Evolutionary conservation across 1,140 invertebrate genomes (phyloP), one percentile per base, ranked within the genome.

Genomic region (Lucilia sericata): DNA sequence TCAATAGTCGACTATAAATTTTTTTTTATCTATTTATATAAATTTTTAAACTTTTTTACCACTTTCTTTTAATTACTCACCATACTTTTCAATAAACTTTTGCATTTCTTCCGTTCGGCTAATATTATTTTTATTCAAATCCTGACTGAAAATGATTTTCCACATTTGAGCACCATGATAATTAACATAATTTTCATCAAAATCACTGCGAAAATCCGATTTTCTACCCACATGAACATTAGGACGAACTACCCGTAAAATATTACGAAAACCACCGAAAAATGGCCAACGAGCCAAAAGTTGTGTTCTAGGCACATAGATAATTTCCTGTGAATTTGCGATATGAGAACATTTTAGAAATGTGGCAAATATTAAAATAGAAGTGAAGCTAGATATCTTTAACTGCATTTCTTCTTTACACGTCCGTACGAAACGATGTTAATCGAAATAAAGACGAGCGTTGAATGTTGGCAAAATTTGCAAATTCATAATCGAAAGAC

Each of bases 121-220:
- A 4, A 49, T 85, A 25, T 21, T 84, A 65, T 19, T 60, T n/a
- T 42, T n/a, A 74, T 82, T 25, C 36, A 82, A 83, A 9, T 83
- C 74, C 1, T 84, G 84, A 85, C 89, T 88, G 13, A 90, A 90
- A 76, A 87, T 87, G 1, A 90, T 84, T 82, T 90, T 90, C 89
- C 89, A 90, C 8, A 90, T 85, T 76, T 90, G 89, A 36, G 86
- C 87, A 49, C 87, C 89, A 2, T 87, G 86, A 70, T 90, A 90
- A 84, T 87, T 89, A 4, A 90, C 87, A 25, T 88, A 90, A 82
- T 90, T 90, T 85, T 88, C 82, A 30, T 90, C 88, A 30, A 88
- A 85, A 0, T 88, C 86, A 82, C 83, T 86, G 74, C 89, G 89
- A 51, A 88, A 85, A 25, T 90, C 86, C 4, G 88, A 89, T 60